A percentile compares a stretch with the other conserved stretches of the same genome.
Evolutionary conservation across 2,113 vertebrate genomes (phyloP).

Genomic region (Zosterops pallidus): DNA sequence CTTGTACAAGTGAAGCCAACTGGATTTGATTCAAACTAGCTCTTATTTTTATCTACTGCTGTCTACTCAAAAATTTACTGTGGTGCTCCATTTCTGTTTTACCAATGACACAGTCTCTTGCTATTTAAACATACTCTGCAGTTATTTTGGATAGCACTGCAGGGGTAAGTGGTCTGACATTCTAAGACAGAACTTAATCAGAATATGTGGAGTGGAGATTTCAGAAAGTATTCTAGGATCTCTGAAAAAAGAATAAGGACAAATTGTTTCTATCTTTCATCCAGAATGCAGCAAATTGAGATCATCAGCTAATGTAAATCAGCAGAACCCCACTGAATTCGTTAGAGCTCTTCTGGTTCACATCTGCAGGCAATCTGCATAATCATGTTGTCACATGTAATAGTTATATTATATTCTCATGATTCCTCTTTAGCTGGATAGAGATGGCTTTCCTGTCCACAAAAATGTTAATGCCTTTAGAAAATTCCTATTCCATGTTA

Average conservation of each 20-base stretch:
- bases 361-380: conserved; percentile 33
- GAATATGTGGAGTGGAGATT: background rate
- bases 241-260: background rate
- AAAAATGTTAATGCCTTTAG: conserved; percentile 7
- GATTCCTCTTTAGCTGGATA: background rate
- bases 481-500: background rate
- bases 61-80: background rate
- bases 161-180: background rate
- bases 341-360: background rate
- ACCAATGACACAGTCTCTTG: background rate
- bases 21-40: background rate
- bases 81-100: background rate
- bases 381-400: conserved; percentile 16
- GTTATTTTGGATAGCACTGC: background rate
- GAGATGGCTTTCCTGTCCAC: background rate
- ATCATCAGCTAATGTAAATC: background rate
- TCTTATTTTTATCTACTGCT: background rate
- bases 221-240: background rate
- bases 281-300: background rate
- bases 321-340: background rate
- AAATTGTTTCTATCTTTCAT: conserved; percentile 9
- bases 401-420: background rate
- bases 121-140: background rate
- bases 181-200: background rate
- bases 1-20: background rate